phyloP scores from a whole-genome alignment of 2,113 vertebrate genomes.

The Orcinus orca region DNA sequence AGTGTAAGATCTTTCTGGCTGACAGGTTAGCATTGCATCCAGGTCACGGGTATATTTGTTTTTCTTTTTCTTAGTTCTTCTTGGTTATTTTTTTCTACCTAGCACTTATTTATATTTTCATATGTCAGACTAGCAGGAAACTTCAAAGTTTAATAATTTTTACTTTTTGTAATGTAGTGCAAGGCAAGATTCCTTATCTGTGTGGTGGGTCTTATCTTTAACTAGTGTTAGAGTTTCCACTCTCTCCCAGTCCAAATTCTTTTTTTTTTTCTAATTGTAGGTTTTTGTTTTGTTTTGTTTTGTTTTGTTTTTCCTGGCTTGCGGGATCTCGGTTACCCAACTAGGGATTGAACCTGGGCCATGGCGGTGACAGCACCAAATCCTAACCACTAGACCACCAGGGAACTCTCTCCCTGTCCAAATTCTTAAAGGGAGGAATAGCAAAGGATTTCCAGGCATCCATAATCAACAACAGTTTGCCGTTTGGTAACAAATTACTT shows the following conservation, averaged over 20 bases:
- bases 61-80: background rate
- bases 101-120: background rate
- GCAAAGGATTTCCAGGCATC: background rate
- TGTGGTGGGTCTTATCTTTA: background rate
- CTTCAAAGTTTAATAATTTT: background rate
- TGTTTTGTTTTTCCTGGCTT: too few relatives aligned
- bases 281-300: too few relatives aligned
- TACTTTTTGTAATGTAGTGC: background rate
- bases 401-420: background rate
- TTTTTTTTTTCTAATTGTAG: too few relatives aligned
- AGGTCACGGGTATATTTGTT: background rate
- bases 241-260: background rate
- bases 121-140: background rate
- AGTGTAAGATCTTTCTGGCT: background rate
- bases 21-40: background rate
- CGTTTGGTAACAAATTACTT: background rate
- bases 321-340: too few relatives aligned
- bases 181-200: background rate
- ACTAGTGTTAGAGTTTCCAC: background rate
- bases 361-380: too few relatives aligned
- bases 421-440: background rate
- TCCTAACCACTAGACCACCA: too few relatives aligned
- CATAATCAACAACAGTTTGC: background rate
- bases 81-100: background rate
- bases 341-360: too few relatives aligned